A percentile compares a stretch with the other conserved stretches of the same genome.
Evolutionary conservation across 2,113 vertebrate species (phyloP).

Genomic region (Elachura formosa): DNA sequence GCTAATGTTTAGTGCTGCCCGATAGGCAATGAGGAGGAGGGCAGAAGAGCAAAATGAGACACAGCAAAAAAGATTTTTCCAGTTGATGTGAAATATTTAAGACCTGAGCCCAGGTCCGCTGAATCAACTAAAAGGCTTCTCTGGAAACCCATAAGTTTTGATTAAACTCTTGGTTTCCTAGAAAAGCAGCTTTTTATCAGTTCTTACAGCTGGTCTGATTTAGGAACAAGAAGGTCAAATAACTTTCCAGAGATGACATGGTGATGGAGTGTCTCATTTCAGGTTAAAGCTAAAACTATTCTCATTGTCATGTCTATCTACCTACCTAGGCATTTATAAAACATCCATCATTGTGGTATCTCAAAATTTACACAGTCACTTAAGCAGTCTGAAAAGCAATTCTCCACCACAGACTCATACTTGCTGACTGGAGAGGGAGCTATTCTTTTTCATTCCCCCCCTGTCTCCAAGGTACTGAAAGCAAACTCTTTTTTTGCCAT

Average conservation of each 20-base stretch:
- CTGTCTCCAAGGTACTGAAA: not conserved
- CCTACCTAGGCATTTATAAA: slow-evolving; percentile 15
- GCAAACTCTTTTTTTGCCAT: not conserved
- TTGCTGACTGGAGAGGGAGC: slow-evolving; percentile 3
- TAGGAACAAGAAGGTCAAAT: slow-evolving; percentile 42
- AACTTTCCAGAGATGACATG: slow-evolving; percentile 15
- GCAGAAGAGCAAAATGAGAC: not conserved
- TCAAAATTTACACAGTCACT: not conserved
- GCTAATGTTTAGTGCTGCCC: not conserved
- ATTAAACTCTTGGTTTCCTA: not conserved
- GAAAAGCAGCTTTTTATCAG: slow-evolving; percentile 10
- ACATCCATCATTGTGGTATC: slow-evolving; percentile 17
- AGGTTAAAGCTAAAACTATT: slow-evolving; percentile 33
- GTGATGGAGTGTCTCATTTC: slow-evolving; percentile 48
- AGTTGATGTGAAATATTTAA: not conserved
- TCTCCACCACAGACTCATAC: not conserved
- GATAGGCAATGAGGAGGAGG: not conserved
- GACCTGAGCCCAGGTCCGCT: not conserved
- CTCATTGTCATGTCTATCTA: slow-evolving; percentile 35
- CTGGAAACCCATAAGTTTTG: not conserved
- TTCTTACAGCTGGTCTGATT: not conserved
- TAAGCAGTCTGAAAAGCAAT: not conserved
- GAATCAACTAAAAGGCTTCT: not conserved
- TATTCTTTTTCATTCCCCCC: not conserved
- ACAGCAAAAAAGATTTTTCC: not conserved